A percentile compares a stretch with the other conserved stretches of the same genome.
Evolutionary conservation across 2,888 invertebrate genomes (phyloP).

Genomic region (Leptinotarsa juncta): DNA sequence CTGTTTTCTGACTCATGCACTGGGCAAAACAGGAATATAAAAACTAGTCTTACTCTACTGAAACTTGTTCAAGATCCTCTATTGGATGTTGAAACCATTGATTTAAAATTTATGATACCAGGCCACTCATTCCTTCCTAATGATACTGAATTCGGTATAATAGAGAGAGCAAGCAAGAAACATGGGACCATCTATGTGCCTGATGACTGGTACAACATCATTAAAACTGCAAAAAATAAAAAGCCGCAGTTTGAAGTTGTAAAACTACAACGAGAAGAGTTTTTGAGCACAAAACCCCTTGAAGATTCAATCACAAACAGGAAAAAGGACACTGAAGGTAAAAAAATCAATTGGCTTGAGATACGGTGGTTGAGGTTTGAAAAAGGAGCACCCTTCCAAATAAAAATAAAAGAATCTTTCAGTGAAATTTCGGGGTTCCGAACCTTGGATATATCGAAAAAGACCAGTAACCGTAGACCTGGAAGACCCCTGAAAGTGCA

Average conservation of each 20-base stretch:
- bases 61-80: constrained; percentile 27
- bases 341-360: constrained; percentile 24
- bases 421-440: constrained; percentile 8
- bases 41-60: not conserved
- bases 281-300: constrained; percentile 19
- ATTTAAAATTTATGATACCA: constrained; percentile 18
- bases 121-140: constrained; percentile 23
- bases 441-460: not conserved
- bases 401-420: constrained; percentile 14
- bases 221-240: constrained; percentile 13
- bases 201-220: constrained; percentile 23
- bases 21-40: constrained; percentile 24
- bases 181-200: constrained; percentile 18
- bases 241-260: not conserved
- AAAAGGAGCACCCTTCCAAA: constrained; percentile 10
- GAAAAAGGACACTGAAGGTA: constrained; percentile 16
- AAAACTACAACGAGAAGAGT: constrained; percentile 12
- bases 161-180: constrained; percentile 14
- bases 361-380: constrained; percentile 28
- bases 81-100: not conserved
- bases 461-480: constrained; percentile 18
- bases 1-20: constrained; percentile 27
- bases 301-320: constrained; percentile 27
- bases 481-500: constrained; percentile 9
- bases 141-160: constrained; percentile 26